phyloP scores from a whole-genome alignment of 2,797 vertebrate species.

The Orestias chungarensis region DNA sequence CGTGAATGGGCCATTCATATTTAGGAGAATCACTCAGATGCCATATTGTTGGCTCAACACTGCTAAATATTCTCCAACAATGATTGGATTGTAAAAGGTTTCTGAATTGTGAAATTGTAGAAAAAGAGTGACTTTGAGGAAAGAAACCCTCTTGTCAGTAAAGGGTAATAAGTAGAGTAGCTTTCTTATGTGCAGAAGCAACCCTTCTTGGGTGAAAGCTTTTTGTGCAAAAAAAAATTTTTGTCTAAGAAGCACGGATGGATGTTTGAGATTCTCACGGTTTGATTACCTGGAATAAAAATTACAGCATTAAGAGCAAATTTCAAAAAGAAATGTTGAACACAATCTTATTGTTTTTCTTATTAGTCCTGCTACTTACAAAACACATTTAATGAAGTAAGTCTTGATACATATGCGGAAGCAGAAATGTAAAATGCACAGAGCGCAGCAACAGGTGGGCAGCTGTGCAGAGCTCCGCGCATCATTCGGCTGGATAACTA shows the following conservation, averaged over 20 bases:
- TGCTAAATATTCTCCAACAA: constrained; percentile 76
- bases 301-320: too few species aligned
- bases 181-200: neutral
- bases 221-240: neutral
- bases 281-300: neutral
- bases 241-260: neutral
- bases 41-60: constrained; percentile 81
- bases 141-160: constrained; percentile 23
- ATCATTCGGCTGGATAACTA: neutral
- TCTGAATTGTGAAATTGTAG: constrained; percentile 54
- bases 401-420: neutral
- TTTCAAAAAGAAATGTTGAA: neutral
- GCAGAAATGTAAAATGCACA: too few species aligned
- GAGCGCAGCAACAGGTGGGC: neutral
- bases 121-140: constrained; percentile 47
- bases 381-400: neutral
- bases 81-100: constrained; percentile 74
- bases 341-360: neutral
- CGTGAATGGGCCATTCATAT: constrained; percentile 86
- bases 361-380: neutral
- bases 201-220: neutral
- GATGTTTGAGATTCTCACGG: neutral
- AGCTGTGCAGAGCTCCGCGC: neutral
- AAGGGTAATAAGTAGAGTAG: constrained; percentile 15
- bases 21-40: constrained; percentile 83